Percentiles rank a stretch among this genome's conserved stretches.
phyloP scores from a whole-genome alignment of 2,113 vertebrate genomes.

The Mixornis gularis region DNA sequence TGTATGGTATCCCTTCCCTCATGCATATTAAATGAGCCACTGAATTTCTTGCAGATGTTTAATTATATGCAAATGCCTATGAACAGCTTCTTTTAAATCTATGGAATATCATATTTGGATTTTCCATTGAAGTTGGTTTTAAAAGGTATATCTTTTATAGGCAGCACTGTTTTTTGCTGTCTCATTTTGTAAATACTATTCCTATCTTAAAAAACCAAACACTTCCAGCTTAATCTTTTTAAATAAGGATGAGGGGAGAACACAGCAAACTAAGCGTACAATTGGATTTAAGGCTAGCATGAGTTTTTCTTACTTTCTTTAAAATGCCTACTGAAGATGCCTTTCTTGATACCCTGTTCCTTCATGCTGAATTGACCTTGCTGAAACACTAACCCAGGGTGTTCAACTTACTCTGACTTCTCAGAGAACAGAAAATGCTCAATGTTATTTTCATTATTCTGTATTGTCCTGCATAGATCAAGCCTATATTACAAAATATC shows the following conservation, averaged over 20 bases:
- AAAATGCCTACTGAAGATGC: neutral
- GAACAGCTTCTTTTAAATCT: neutral
- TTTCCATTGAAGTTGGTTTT: neutral
- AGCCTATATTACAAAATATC: neutral
- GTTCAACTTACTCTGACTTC: neutral
- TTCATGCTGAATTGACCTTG: neutral
- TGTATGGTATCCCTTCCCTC: neutral
- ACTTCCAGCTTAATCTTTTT: neutral
- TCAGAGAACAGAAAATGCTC: neutral
- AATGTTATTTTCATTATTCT: neutral
- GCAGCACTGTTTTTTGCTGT: neutral
- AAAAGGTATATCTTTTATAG: neutral
- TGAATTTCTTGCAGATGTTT: neutral
- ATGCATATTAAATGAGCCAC: neutral
- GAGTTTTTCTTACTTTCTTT: neutral
- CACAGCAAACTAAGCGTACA: neutral
- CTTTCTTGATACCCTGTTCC: fast-evolving
- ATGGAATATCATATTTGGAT: neutral
- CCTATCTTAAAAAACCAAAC: neutral
- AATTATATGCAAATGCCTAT: neutral
- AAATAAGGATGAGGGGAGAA: neutral
- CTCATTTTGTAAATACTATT: neutral
- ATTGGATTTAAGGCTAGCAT: neutral
- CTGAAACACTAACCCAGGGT: neutral
- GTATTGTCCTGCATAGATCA: neutral